Evolutionary conservation across 1,140 invertebrate genomes (phyloP), one percentile per base, ranked within the genome.

Genomic region (Danaus melanippus): DNA sequence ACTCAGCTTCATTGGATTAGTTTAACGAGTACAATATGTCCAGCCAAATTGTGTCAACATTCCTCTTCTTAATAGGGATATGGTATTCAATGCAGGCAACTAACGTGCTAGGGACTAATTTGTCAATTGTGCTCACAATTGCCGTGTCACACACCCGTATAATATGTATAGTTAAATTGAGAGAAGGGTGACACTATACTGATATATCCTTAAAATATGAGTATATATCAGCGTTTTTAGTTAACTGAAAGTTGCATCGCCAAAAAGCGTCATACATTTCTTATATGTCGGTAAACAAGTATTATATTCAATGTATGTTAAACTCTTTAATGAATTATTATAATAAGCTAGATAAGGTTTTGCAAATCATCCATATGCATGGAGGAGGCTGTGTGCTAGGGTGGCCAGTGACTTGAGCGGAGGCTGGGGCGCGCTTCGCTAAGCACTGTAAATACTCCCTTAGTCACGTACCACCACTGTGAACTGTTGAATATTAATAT

Each of bases 401-500:
- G 65, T 56, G 53, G 45, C 55, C 59, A 54, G 32, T 50, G 41
- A 32, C 39, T 32, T 32, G 21, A 32, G 46, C 46, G 46, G 40
- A 46, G 46, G 52, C 47, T 49, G 54, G 58, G 54, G 53, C 67
- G 58, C 63, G 60, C 73, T 69, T 64, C 66, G 68, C 71, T 82
- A 75, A 84, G 79, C 73, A 79, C 66, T 77, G 72, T 78, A 84
- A 84, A 84, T 76, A 79, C 66, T 75, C 70, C 69, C 73, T 69
- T 67, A 69, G 80, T 78, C 79, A 84, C 79, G 76, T 84, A 75
- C 21, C 55, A 53, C 63, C 62, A 61, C 65, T 71, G 68, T 70
- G 76, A 75, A 76, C 72, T 79, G 78, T 77, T 84, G 74, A 84
- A 85, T 85, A 84, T 85, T 84, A 74, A 85, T 77, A 74, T 50